Conservation (phyloP, 2,888 invertebrate species). For the Apotomis turbidana region DNA sequence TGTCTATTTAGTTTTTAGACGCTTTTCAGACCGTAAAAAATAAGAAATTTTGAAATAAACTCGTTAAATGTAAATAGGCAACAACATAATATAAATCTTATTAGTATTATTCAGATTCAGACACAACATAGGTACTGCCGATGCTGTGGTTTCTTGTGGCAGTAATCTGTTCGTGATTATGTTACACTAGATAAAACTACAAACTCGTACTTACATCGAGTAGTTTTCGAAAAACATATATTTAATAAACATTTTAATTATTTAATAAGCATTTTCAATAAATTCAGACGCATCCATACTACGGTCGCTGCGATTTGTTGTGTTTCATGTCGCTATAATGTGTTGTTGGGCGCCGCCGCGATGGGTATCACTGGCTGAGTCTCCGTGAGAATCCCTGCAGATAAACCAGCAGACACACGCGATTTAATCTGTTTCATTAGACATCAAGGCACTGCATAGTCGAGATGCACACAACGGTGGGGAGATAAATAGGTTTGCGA, state of each 20-base stretch:
- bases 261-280: not conserved
- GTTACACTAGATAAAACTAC: too few relatives aligned
- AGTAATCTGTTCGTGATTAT: too few relatives aligned
- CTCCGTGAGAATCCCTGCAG: conserved; percentile 68
- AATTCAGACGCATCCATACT: conserved; percentile 3
- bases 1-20: too few relatives aligned
- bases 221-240: not conserved
- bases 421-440: conserved; percentile 75
- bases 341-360: conserved; percentile 44
- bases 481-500: conserved; percentile 52
- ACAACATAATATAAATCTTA: too few relatives aligned
- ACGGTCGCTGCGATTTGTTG: conserved; percentile 13
- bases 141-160: too few relatives aligned
- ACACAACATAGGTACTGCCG: too few relatives aligned
- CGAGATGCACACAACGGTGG: conserved; percentile 52
- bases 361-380: conserved; percentile 59
- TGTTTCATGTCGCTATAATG: conserved; percentile 31
- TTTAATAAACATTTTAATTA: too few relatives aligned
- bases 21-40: too few relatives aligned
- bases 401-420: conserved; percentile 64
- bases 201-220: not conserved
- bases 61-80: too few relatives aligned
- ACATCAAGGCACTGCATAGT: conserved; percentile 52
- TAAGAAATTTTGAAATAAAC: too few relatives aligned
- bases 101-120: too few relatives aligned